Percentiles rank a stretch among this genome's conserved stretches.
These are phyloP conservation scores for Oscarella lobularis DNA, from an alignment of 37 sponge, comb jelly and placozoan species.

Conservation along the genomic window DNA sequence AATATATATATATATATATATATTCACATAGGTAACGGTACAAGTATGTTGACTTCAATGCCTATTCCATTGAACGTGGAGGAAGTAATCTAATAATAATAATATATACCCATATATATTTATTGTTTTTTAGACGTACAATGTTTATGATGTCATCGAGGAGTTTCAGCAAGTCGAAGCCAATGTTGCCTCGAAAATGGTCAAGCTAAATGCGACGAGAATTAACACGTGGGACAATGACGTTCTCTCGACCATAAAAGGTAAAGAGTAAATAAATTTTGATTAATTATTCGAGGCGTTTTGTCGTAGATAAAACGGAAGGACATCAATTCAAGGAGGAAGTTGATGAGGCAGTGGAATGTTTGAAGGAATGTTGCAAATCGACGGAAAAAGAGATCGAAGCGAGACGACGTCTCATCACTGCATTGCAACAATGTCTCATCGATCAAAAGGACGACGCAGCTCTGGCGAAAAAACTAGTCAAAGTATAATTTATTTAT, in stretches of 20 bases:
- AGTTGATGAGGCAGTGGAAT: neutral
- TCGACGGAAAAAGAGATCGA: neutral
- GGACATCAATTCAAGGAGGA: neutral
- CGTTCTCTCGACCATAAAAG: neutral
- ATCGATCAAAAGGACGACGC: neutral
- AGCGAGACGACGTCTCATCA: neutral
- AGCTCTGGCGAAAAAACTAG: neutral
- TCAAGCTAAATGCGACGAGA: neutral
- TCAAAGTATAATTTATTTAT: neutral
- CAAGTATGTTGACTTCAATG: no score
- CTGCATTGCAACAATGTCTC: neutral
- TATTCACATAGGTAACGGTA: no score
- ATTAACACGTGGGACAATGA: neutral
- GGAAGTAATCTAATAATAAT: no score
- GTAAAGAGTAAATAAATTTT: neutral
- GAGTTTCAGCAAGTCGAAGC: neutral
- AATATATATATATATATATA: no score
- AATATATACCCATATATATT: no score
- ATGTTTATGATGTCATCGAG: no score
- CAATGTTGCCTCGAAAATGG: neutral
- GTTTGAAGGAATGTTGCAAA: neutral
- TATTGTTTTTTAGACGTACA: no score
- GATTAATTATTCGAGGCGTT: neutral
- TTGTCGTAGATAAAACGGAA: neutral
- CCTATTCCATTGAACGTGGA: no score